These are phyloP conservation scores for Bubalus kerabau DNA, from an alignment of 2,113 vertebrate species.

Conservation along the genomic window DNA sequence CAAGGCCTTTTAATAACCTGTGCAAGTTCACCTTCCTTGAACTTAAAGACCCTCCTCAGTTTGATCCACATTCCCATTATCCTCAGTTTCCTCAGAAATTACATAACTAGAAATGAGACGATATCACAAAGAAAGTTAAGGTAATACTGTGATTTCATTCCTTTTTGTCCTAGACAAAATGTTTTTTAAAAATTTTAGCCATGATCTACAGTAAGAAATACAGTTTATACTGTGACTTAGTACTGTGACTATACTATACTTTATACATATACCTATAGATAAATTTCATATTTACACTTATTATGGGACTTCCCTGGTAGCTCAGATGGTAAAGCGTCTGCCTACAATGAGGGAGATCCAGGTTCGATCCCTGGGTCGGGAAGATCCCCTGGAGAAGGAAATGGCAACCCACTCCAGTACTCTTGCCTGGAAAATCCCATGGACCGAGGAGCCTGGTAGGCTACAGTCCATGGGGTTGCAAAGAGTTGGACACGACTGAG, in stretches of 20 bases:
- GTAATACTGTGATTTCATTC: neutral
- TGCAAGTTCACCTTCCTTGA: neutral
- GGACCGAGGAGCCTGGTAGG: neutral
- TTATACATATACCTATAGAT: neutral
- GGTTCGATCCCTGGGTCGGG: neutral
- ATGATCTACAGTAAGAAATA: neutral
- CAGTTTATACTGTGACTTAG: neutral
- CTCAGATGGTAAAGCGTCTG: accelerated
- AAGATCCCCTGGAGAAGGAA: neutral
- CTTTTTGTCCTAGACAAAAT: neutral
- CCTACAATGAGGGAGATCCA: accelerated
- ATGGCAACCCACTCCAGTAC: neutral
- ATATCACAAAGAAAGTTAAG: neutral
- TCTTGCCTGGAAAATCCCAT: neutral
- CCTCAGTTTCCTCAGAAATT: neutral
- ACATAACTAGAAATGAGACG: neutral
- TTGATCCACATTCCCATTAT: neutral
- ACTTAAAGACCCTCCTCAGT: neutral
- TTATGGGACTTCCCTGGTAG: neutral
- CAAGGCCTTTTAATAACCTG: neutral
- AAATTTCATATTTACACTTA: neutral
- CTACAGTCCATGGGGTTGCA: neutral
- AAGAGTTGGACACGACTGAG: accelerated
- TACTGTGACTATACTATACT: neutral
- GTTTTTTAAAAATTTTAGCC: neutral